Evolutionary conservation across 2,888 invertebrate species (phyloP), one percentile per base, ranked within the genome.

Genomic region (Pyrgus malvae): DNA sequence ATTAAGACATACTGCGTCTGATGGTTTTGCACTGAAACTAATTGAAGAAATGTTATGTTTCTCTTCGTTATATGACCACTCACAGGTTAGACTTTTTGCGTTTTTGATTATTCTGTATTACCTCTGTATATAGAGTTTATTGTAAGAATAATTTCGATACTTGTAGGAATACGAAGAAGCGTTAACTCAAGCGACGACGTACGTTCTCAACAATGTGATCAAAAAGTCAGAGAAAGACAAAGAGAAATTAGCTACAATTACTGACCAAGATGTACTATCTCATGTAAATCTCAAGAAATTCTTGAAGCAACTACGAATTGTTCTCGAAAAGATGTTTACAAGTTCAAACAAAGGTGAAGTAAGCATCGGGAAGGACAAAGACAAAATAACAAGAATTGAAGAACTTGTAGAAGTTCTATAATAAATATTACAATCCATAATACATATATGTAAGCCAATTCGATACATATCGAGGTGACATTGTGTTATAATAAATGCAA

Each of bases 121-220:
- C 9, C 11, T 11, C 2, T 29, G 11, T 11, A 29, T 29, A 29
- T 5, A 3, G 11, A 8, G 9, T n/a, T 29, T 1, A n/a, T 8
- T 29, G 29, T 29, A 3, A 29, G 3, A 11, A 11, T 6, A n/a
- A 17, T 19, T 44, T 27, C 19, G 12, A 12, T 27, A 37, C 45
- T 57, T 42, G 44, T 69, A 96, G 95, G 94, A 94, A 68, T 96
- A 96, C 96, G 95, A 96, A 74, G 96, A 96, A 77, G 90, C 93
- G 2, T 92, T 93, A 1, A 93, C 95, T 63, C 92, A 93, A 56
- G 91, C 93, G 0, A 76, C 95, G 37, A 91, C 92, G 9, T 93
- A 93, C 68, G 82, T 96, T 31, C 74, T 95, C 21, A 91, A 93
- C 59, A 93, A 93, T 9, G 75, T 88, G 5, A 83, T 93, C 17